These are phyloP conservation scores for Scaptomyza tumidula DNA, from an alignment of 2,888 invertebrate species.

Conservation along the genomic window DNA sequence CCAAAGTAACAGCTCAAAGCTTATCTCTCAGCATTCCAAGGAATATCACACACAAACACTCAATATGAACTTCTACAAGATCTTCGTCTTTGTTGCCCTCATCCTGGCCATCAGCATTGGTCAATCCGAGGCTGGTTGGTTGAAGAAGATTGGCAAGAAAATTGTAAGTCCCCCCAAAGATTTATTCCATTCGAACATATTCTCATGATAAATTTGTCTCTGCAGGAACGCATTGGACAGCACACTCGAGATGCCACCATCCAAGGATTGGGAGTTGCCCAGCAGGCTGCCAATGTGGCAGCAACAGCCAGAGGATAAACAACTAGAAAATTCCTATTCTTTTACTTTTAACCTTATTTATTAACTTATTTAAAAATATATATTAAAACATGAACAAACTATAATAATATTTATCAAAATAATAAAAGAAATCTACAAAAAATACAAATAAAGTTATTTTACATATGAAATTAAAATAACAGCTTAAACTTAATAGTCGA, in stretches of 20 bases:
- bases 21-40: background rate
- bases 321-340: background rate
- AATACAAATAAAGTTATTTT: too few relatives aligned
- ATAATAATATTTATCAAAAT: background rate
- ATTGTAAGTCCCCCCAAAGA: constrained; percentile 56
- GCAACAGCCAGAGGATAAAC: constrained; percentile 57
- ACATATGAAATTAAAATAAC: too few relatives aligned
- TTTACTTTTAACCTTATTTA: background rate
- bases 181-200: background rate
- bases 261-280: constrained; percentile 70
- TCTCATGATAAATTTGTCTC: background rate
- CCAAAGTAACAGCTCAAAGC: background rate
- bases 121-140: constrained; percentile 78
- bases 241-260: constrained; percentile 77
- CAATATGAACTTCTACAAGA: constrained; percentile 63
- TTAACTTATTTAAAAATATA: background rate
- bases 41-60: background rate
- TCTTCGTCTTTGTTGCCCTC: constrained; percentile 66
- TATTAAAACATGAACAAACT: background rate
- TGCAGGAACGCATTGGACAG: constrained; percentile 73
- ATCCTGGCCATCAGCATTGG: constrained; percentile 66
- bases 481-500: too few relatives aligned
- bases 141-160: constrained; percentile 77
- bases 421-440: background rate
- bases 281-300: constrained; percentile 75